Evolutionary conservation across 2,888 invertebrate species (phyloP), one percentile per base, ranked within the genome.

Genomic region (Spisula solida): DNA sequence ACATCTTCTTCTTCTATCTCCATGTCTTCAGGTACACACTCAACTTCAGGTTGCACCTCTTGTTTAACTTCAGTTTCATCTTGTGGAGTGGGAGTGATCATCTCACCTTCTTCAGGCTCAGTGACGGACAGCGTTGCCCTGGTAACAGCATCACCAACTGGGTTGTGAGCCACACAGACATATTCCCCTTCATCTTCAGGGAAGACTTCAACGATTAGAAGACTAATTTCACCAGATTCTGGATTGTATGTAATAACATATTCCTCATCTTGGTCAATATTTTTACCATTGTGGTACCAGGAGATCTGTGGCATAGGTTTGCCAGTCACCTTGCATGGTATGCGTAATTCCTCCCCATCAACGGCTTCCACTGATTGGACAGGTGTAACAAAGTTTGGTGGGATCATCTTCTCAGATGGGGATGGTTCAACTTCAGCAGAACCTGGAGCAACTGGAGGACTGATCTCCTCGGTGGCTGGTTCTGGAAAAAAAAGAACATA

Each of bases 91-190:
- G 60, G 81, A 47, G 81, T 55, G 48, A 88, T 55, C n/a, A 60
- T 80, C 4, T 85, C 83, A n/a, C 89, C 92, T 82, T 93, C 93
- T 83, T 94, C 93, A n/a, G 93, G 93, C 75, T 93, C 95, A 10
- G 91, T 85, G n/a, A 96, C 95, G 51, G 92, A 93, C 31, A 96
- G 91, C 87, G 94, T 94, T 85, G 97, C 96, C 41, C 97, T 95
- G 4, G 97, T 96, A 75, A 99, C 98, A 60, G 99, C 99, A 97
- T 99, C 99, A 89, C 99, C 99, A 95, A 98, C 99, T 96, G 98
- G 96, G 91, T 97, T 97, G 84, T 95, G 96, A 31, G 99, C 98
- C 55, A 99, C 98, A 96, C 99, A 99, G 96, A 98, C 99, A 97
- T 96, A 96, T 88, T 95, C 94, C 8, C 96, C 96, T 84, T 95